These are phyloP conservation scores for Thamnophis elegans DNA, from an alignment of 2,797 vertebrate species.

Conservation along the genomic window DNA sequence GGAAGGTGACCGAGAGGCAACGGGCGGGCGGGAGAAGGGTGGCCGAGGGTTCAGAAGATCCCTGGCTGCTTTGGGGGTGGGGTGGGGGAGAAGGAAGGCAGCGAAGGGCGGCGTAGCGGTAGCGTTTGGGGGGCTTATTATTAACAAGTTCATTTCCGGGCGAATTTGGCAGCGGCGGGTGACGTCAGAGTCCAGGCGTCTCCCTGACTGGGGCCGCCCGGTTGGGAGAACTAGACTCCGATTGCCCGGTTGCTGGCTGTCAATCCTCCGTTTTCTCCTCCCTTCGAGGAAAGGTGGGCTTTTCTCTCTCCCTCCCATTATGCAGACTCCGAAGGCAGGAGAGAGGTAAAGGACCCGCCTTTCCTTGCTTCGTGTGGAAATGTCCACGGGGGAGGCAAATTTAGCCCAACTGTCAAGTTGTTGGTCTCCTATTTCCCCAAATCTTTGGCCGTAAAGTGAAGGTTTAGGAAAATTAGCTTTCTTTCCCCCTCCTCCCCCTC, in stretches of 20 bases:
- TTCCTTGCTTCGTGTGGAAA: too few relatives aligned
- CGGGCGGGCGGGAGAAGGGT: neutral
- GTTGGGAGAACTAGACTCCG: slow-evolving; percentile 68
- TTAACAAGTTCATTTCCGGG: slow-evolving; percentile 77
- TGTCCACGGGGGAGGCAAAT: neutral
- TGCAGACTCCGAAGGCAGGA: neutral
- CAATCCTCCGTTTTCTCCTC: slow-evolving; percentile 62
- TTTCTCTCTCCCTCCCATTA: neutral
- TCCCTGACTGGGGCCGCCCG: slow-evolving; percentile 78
- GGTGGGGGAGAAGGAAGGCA: slow-evolving; percentile 19
- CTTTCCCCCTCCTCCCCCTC: neutral
- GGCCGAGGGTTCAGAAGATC: neutral
- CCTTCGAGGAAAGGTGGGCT: neutral
- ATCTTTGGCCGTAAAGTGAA: neutral
- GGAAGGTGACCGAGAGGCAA: neutral
- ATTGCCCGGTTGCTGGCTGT: slow-evolving; percentile 70
- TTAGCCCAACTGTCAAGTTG: too few relatives aligned
- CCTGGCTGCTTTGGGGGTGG: neutral
- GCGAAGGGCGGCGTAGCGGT: neutral
- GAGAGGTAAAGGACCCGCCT: neutral
- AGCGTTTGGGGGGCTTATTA: slow-evolving; percentile 55
- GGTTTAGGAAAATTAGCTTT: neutral
- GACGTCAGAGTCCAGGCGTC: slow-evolving; percentile 87
- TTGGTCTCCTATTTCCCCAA: neutral
- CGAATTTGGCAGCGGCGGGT: slow-evolving; percentile 71